Conservation (phyloP, 1,140 invertebrate genomes). For the Eumaeus atala region DNA sequence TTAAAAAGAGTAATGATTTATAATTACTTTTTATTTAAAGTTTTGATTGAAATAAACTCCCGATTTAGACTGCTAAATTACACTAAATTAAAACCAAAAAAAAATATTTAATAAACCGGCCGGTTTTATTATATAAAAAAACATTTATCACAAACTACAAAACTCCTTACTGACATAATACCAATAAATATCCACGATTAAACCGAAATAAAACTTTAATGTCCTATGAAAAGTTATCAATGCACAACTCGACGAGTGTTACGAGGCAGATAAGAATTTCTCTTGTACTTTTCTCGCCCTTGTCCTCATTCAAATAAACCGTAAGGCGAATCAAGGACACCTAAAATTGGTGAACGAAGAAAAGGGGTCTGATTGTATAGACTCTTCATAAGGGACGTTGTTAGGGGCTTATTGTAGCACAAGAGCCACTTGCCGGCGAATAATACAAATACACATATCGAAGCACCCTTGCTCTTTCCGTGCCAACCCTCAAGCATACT, state of each 20-base stretch:
- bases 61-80: too few relatives aligned
- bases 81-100: too few relatives aligned
- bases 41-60: too few relatives aligned
- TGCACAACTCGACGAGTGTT: conserved; percentile 39
- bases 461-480: conserved; percentile 66
- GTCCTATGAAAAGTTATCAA: conserved; percentile 49
- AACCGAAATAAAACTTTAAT: conserved; percentile 45
- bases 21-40: too few relatives aligned
- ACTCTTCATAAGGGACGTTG: conserved; percentile 48
- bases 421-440: conserved; percentile 47
- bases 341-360: conserved; percentile 54
- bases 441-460: conserved; percentile 48
- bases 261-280: conserved; percentile 43
- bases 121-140: too few relatives aligned
- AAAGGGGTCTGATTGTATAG: conserved; percentile 48
- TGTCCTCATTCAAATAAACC: conserved; percentile 44
- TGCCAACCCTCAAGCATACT: conserved; percentile 39
- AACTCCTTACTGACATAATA: not conserved
- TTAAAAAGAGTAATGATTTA: too few relatives aligned
- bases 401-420: conserved; percentile 65
- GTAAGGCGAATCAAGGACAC: conserved; percentile 64
- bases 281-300: conserved; percentile 47
- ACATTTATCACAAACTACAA: too few relatives aligned
- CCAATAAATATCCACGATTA: conserved; percentile 17
- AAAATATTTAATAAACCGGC: too few relatives aligned